Conservation (phyloP, 2,113 vertebrate genomes). For the Halcyon malimbica region DNA sequence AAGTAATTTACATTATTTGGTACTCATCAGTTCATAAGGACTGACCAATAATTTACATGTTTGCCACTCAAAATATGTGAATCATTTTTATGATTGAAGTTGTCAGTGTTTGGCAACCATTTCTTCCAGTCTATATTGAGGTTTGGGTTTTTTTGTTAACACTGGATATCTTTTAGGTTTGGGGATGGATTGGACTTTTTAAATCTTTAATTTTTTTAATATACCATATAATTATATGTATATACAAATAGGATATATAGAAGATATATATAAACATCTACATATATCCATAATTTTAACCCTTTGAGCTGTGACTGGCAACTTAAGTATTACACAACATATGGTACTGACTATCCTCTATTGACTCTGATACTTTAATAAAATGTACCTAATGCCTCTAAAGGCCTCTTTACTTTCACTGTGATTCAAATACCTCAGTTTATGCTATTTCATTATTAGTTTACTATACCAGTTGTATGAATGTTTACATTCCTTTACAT, state of each 20-base stretch:
- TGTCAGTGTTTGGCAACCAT: background rate
- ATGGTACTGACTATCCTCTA: background rate
- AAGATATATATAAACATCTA: background rate
- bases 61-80: background rate
- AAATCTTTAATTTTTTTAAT: background rate
- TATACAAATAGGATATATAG: background rate
- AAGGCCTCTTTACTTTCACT: background rate
- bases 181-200: background rate
- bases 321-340: background rate
- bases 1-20: background rate
- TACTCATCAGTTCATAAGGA: background rate
- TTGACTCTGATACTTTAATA: background rate
- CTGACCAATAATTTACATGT: background rate
- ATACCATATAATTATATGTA: background rate
- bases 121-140: background rate
- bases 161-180: background rate
- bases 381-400: background rate
- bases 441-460: background rate
- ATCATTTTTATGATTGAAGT: background rate
- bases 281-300: background rate
- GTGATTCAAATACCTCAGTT: background rate
- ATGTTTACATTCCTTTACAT: background rate
- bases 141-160: background rate
- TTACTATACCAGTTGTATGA: background rate
- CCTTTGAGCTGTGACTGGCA: background rate